Percentiles rank a stretch among this genome's conserved stretches.
Conservation (phyloP, 2,113 vertebrate species). For the Apodemus sylvaticus region DNA sequence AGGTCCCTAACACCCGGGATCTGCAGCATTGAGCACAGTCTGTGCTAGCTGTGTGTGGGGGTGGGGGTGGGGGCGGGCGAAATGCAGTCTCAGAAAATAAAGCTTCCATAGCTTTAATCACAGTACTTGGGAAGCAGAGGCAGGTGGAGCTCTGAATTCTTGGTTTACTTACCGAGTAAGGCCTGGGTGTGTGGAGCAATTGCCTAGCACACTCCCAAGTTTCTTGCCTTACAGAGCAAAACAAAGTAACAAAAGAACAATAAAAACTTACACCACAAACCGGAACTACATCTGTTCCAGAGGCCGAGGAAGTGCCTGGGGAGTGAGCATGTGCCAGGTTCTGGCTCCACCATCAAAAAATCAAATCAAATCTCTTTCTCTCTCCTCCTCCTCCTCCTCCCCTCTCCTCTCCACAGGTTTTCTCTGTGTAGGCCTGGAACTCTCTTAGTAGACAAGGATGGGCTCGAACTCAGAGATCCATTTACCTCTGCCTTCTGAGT, state of each 20-base stretch:
- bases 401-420: too few relatives aligned
- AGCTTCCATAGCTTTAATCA: neutral
- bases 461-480: neutral
- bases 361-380: neutral
- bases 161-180: neutral
- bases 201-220: neutral
- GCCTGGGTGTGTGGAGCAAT: neutral
- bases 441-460: neutral
- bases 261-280: neutral
- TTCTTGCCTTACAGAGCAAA: neutral
- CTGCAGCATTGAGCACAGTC: neutral
- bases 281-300: neutral
- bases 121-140: neutral
- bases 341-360: neutral
- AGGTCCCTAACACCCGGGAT: neutral
- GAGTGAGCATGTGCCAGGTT: neutral
- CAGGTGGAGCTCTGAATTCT: neutral
- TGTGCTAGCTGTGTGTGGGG: too few relatives aligned
- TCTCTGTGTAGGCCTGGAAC: neutral
- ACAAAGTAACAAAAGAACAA: neutral
- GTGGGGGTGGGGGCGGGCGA: too few relatives aligned
- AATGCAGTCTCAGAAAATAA: neutral
- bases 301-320: neutral
- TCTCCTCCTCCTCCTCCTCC: too few relatives aligned
- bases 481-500: neutral